These are phyloP conservation scores for Eptesicus fuscus DNA, from an alignment of 2,113 vertebrate genomes.

Conservation along the genomic window DNA sequence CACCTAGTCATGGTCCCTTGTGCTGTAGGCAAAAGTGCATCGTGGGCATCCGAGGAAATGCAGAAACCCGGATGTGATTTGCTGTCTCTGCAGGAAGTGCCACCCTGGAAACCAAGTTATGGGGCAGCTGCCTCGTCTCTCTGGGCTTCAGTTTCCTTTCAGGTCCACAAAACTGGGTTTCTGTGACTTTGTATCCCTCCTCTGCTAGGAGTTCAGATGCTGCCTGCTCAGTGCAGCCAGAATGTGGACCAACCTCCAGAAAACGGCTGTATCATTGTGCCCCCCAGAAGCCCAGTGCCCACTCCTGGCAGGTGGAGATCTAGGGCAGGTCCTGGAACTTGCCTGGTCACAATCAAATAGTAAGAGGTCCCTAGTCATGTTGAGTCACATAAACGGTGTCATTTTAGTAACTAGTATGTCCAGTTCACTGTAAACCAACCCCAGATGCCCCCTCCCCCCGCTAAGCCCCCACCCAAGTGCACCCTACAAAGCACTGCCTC, in stretches of 20 bases:
- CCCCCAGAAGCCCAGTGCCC: not conserved
- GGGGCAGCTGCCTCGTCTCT: not conserved
- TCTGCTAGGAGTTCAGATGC: not conserved
- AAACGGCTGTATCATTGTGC: not conserved
- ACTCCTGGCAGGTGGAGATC: not conserved
- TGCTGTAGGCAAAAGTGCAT: not conserved
- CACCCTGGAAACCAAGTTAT: accelerated
- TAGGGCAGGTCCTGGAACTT: not conserved
- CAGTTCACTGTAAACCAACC: not conserved
- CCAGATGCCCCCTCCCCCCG: accelerated
- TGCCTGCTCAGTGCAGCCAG: not conserved
- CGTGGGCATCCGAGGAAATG: not conserved
- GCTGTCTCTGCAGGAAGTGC: not conserved
- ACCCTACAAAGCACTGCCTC: not conserved
- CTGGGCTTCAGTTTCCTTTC: not conserved
- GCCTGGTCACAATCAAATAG: not conserved
- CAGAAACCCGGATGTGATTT: not conserved
- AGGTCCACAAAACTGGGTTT: not conserved
- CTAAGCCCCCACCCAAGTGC: too few relatives aligned
- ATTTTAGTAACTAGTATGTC: not conserved
- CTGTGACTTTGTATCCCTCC: not conserved
- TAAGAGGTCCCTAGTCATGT: not conserved
- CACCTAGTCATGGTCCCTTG: not conserved
- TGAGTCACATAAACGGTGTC: not conserved
- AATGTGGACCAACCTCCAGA: not conserved